A percentile compares a stretch with the other conserved stretches of the same genome.
Evolutionary conservation across 2,113 vertebrate species (phyloP).

Genomic region (Phaethornis superciliosus): DNA sequence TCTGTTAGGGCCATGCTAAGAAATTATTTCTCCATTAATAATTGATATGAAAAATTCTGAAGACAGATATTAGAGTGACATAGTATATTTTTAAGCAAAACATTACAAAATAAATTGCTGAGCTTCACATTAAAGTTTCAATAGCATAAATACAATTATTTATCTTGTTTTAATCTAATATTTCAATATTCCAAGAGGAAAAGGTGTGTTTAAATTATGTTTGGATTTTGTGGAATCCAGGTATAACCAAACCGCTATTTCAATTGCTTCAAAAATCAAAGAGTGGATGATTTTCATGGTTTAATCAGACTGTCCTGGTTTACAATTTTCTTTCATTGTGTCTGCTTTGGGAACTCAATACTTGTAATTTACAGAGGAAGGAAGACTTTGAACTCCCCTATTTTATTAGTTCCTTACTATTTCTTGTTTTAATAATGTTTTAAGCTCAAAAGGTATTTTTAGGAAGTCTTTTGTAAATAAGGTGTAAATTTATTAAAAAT

Average conservation of each 20-base stretch:
- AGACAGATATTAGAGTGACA: not conserved
- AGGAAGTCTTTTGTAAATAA: not conserved
- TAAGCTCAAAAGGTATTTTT: not conserved
- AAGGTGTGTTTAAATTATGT: not conserved
- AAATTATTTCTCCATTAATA: not conserved
- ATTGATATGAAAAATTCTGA: not conserved
- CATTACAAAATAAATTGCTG: not conserved
- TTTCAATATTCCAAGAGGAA: not conserved
- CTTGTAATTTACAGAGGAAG: not conserved
- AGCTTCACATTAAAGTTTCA: not conserved
- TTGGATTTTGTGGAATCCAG: not conserved
- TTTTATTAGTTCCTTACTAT: not conserved
- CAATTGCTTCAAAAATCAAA: not conserved
- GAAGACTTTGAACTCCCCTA: not conserved
- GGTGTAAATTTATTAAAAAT: not conserved
- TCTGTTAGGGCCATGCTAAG: not conserved
- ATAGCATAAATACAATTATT: not conserved
- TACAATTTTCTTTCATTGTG: not conserved
- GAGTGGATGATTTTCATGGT: not conserved
- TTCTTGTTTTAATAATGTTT: not conserved
- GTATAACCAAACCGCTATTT: not conserved
- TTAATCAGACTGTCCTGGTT: not conserved
- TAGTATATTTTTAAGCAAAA: not conserved
- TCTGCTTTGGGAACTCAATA: not conserved
- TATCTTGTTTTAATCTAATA: not conserved